phyloP scores from a whole-genome alignment of 2,888 invertebrate species.

The Ornithoptera priamus region DNA sequence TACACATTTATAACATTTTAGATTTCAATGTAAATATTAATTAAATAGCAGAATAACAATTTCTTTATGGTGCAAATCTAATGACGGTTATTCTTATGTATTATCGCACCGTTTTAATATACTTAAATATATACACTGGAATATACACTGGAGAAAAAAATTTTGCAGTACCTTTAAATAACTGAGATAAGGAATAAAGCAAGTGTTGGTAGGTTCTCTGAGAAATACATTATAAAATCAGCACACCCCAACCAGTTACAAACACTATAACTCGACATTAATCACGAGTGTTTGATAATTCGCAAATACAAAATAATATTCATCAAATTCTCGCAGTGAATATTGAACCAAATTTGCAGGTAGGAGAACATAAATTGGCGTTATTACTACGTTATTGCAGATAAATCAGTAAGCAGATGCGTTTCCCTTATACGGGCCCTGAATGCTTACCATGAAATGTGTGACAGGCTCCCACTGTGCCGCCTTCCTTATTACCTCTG shows the following conservation, averaged over 20 bases:
- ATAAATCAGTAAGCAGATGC: constrained; percentile 25
- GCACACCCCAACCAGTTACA: constrained; percentile 1
- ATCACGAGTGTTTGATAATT: constrained; percentile 16
- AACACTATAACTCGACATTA: not conserved
- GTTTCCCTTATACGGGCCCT: constrained; percentile 25
- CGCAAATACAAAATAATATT: constrained; percentile 15
- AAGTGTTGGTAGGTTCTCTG: not conserved
- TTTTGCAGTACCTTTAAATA: too few species aligned
- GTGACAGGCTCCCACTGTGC: constrained; percentile 31
- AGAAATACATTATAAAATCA: not conserved
- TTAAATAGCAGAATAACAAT: too few species aligned
- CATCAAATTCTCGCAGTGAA: constrained; percentile 1
- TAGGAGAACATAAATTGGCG: constrained; percentile 9
- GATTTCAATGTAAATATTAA: too few species aligned
- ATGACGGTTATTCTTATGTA: too few species aligned
- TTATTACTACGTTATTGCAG: constrained; percentile 13
- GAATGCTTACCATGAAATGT: constrained; percentile 4
- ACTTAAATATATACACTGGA: too few species aligned
- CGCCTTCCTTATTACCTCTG: constrained; percentile 44
- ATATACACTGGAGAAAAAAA: too few species aligned
- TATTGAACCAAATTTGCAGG: not conserved
- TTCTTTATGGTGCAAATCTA: too few species aligned
- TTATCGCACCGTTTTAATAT: too few species aligned
- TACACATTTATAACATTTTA: too few species aligned
- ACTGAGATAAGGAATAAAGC: too few species aligned